Evolutionary conservation across 2,888 invertebrate species (phyloP).

Genomic region (Dicycla oo): DNA sequence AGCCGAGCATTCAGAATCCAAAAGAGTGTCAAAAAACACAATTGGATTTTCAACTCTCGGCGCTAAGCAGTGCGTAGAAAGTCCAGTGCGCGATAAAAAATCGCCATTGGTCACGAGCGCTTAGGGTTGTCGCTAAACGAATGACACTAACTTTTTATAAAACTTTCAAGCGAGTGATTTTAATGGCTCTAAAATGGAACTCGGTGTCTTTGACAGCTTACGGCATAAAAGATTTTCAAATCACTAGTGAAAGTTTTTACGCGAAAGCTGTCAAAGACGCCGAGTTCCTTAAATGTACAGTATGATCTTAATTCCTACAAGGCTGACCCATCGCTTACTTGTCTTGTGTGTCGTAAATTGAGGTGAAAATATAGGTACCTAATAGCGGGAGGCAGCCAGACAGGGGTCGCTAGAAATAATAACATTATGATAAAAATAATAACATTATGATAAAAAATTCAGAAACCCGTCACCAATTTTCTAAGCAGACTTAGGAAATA

Average conservation of each 20-base stretch:
- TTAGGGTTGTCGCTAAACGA: constrained; percentile 5
- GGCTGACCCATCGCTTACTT: neutral
- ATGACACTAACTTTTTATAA: constrained; percentile 16
- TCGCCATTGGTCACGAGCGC: neutral
- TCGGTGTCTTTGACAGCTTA: neutral
- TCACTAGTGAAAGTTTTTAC: neutral
- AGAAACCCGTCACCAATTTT: neutral
- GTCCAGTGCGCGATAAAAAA: no score
- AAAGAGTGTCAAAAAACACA: no score
- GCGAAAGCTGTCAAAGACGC: no score
- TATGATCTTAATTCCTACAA: constrained; percentile 1
- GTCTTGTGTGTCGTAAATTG: constrained; percentile 1
- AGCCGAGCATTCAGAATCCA: no score
- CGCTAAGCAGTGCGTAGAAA: no score
- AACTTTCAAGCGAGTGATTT: constrained; percentile 9
- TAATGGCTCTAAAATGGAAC: constrained; percentile 17
- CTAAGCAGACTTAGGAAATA: neutral
- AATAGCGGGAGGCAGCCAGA: neutral
- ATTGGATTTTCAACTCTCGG: no score
- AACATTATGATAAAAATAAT: neutral
- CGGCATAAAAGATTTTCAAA: constrained; percentile 9
- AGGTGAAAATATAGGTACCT: constrained; percentile 4
- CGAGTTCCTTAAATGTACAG: no score
- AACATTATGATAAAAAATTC: neutral
- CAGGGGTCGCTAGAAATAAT: neutral